A percentile compares a stretch with the other conserved stretches of the same genome.
These are phyloP conservation scores for Cydia splendana DNA, from an alignment of 1,140 invertebrate species.

Conservation along the genomic window DNA sequence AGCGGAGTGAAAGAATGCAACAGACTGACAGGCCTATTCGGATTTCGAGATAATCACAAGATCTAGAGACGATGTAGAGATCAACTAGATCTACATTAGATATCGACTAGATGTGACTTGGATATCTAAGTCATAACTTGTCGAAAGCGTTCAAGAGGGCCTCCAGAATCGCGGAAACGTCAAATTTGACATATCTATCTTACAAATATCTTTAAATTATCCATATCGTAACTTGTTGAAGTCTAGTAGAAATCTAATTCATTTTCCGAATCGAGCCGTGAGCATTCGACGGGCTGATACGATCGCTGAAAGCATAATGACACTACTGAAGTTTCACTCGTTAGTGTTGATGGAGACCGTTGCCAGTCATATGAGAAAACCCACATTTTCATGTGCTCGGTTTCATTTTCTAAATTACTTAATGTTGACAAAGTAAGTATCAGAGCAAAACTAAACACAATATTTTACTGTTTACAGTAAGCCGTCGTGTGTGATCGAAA, in stretches of 20 bases:
- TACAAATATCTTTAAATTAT: too few relatives aligned
- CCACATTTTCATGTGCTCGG: constrained; percentile 42
- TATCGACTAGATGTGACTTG: too few relatives aligned
- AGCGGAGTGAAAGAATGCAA: constrained; percentile 39
- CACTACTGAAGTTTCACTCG: constrained; percentile 50
- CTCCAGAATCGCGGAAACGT: too few relatives aligned
- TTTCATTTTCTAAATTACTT: constrained; percentile 49
- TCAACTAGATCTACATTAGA: too few relatives aligned
- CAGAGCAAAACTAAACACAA: constrained; percentile 33
- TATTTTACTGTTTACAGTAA: constrained; percentile 24
- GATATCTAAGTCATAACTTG: too few relatives aligned
- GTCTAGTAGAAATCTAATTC: too few relatives aligned
- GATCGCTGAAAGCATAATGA: constrained; percentile 49
- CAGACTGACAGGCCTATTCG: too few relatives aligned
- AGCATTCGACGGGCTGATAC: constrained; percentile 42
- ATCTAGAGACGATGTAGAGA: too few relatives aligned
- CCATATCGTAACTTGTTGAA: too few relatives aligned
- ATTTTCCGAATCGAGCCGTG: not conserved
- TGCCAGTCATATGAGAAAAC: constrained; percentile 51
- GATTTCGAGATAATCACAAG: too few relatives aligned
- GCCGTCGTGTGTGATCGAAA: not conserved
- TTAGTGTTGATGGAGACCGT: constrained; percentile 48
- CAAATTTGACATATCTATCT: too few relatives aligned
- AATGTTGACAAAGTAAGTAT: constrained; percentile 40
- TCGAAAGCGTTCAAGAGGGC: too few relatives aligned